Evolutionary conservation across 2,797 vertebrate species (phyloP).

Genomic region (Lacerta bilineata): DNA sequence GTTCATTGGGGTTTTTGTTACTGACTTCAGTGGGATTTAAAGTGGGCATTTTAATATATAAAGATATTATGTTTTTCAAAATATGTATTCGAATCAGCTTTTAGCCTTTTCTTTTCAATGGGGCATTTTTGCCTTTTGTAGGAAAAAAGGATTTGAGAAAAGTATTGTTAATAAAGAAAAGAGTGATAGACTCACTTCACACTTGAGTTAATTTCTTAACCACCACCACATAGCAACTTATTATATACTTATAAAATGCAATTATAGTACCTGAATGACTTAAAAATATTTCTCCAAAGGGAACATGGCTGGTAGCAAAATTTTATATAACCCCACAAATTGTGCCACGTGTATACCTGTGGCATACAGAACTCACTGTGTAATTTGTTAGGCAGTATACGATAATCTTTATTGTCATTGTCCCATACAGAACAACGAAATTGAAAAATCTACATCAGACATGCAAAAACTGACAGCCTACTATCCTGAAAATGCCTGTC

Average conservation of each 20-base stretch:
- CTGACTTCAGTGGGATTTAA: constrained; percentile 10
- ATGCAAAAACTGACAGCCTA: no score
- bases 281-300: constrained; percentile 48
- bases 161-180: constrained; percentile 62
- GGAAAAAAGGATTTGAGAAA: constrained; percentile 43
- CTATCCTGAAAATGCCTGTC: no score
- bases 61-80: constrained; percentile 66
- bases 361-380: not conserved
- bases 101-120: constrained; percentile 53
- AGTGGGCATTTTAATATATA: constrained; percentile 54
- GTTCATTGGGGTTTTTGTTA: constrained; percentile 27
- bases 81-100: constrained; percentile 62
- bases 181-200: constrained; percentile 66
- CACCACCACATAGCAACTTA: constrained; percentile 59
- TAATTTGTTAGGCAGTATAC: constrained; percentile 5
- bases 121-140: constrained; percentile 58
- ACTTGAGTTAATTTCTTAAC: constrained; percentile 63
- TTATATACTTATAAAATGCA: constrained; percentile 70
- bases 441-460: no score
- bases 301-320: constrained; percentile 52
- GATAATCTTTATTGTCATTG: no score
- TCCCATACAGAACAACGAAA: no score
- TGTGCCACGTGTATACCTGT: constrained; percentile 26
- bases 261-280: constrained; percentile 55
- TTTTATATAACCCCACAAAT: constrained; percentile 63